Evolutionary conservation across 1,140 invertebrate genomes (phyloP).

Genomic region (Lepidotrigona ventralis): DNA sequence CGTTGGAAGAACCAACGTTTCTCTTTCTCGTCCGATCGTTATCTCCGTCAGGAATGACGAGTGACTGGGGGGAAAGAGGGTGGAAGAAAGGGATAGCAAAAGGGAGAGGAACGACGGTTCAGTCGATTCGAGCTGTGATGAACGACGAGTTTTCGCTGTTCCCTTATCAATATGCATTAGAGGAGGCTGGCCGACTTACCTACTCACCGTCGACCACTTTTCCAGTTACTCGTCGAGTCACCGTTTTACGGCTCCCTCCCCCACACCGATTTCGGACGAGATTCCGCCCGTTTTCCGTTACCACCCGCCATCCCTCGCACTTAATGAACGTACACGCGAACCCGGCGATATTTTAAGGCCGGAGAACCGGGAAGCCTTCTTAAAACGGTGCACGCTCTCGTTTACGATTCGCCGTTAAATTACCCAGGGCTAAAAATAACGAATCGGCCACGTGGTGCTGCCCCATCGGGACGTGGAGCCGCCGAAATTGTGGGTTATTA

Average conservation of each 20-base stretch:
- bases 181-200: constrained; percentile 62
- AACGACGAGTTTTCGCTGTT: constrained; percentile 58
- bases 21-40: constrained; percentile 7
- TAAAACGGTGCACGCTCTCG: constrained; percentile 8
- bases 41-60: not conserved
- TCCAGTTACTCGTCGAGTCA: constrained; percentile 48
- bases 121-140: constrained; percentile 55
- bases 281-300: not conserved
- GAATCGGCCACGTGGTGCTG: not conserved
- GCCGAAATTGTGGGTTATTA: constrained; percentile 38
- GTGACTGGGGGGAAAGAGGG: too few species aligned
- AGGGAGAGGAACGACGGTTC: constrained; percentile 3
- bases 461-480: too few species aligned
- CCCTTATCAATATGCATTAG: constrained; percentile 66
- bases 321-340: constrained; percentile 40
- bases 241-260: constrained; percentile 32
- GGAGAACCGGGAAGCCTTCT: not conserved
- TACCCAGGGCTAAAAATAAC: constrained; percentile 24
- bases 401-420: constrained; percentile 23
- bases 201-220: constrained; percentile 50
- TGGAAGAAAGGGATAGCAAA: too few species aligned
- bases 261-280: constrained; percentile 5
- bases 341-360: constrained; percentile 13
- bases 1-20: too few species aligned
- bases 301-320: not conserved